phyloP scores from a whole-genome alignment of 30 jellyfish, hydroid and myxozoan genomes.

The Chrysaora quinquecirrha region DNA sequence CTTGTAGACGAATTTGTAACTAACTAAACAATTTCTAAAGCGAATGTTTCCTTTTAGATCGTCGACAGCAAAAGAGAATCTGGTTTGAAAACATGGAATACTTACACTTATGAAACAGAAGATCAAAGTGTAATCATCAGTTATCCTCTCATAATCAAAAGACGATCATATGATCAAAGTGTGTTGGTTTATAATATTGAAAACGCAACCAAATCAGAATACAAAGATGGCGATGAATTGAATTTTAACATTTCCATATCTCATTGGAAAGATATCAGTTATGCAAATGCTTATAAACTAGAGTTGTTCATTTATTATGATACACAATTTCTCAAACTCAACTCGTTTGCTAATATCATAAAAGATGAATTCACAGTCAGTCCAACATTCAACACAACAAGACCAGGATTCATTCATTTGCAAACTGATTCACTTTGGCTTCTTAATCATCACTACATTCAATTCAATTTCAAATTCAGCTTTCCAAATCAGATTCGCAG shows the following conservation, averaged over 20 bases:
- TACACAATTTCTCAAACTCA: background rate
- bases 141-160: background rate
- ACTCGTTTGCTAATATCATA: background rate
- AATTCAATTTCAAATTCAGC: background rate
- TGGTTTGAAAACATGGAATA: slow-evolving; percentile 1
- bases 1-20: too few relatives aligned
- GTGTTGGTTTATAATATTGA: background rate
- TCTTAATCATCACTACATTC: background rate
- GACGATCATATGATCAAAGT: slow-evolving; percentile 10
- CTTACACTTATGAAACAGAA: background rate
- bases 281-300: slow-evolving; percentile 26
- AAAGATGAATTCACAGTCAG: background rate
- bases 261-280: slow-evolving; percentile 1
- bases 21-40: too few relatives aligned
- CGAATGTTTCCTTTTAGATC: background rate
- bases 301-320: slow-evolving; percentile 17
- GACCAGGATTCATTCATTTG: slow-evolving; percentile 25
- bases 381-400: slow-evolving; percentile 18
- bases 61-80: background rate
- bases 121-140: background rate
- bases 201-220: background rate
- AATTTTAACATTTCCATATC: slow-evolving; percentile 3
- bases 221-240: background rate
- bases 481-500: slow-evolving; percentile 5
- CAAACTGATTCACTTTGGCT: slow-evolving; percentile 28